Conservation (phyloP, 2,888 invertebrate genomes). For the Xylophagus ater region DNA sequence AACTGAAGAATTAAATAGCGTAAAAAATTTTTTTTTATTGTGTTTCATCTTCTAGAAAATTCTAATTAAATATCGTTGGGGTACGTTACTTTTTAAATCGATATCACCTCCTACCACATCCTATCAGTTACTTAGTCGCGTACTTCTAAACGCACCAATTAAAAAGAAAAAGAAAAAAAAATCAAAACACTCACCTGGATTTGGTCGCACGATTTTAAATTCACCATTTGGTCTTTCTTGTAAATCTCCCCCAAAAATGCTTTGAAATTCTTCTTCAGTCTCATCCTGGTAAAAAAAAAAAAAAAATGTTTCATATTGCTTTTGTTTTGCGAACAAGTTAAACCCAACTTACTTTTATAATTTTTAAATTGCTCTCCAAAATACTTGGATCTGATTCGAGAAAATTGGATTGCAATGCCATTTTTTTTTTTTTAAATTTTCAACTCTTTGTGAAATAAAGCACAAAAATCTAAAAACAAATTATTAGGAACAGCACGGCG, state of each 20-base stretch:
- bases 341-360: constrained; percentile 33
- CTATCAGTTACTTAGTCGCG: too few relatives aligned
- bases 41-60: too few relatives aligned
- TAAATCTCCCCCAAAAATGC: constrained; percentile 41
- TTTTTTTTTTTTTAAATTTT: constrained; percentile 26
- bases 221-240: constrained; percentile 31
- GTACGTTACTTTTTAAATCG: too few relatives aligned
- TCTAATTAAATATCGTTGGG: too few relatives aligned
- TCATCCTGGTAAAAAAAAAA: constrained; percentile 39
- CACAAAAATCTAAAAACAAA: neutral
- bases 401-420: constrained; percentile 42
- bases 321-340: constrained; percentile 19
- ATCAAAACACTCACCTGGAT: constrained; percentile 46
- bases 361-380: constrained; percentile 45
- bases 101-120: too few relatives aligned
- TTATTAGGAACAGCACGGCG: too few relatives aligned
- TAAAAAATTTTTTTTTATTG: too few relatives aligned
- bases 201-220: constrained; percentile 53
- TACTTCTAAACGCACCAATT: too few relatives aligned
- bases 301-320: neutral
- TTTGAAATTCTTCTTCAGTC: constrained; percentile 49
- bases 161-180: too few relatives aligned
- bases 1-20: too few relatives aligned
- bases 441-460: neutral
- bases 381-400: constrained; percentile 52